These are phyloP conservation scores for Danio tinwini DNA, from an alignment of 2,797 vertebrate species.

Conservation along the genomic window DNA sequence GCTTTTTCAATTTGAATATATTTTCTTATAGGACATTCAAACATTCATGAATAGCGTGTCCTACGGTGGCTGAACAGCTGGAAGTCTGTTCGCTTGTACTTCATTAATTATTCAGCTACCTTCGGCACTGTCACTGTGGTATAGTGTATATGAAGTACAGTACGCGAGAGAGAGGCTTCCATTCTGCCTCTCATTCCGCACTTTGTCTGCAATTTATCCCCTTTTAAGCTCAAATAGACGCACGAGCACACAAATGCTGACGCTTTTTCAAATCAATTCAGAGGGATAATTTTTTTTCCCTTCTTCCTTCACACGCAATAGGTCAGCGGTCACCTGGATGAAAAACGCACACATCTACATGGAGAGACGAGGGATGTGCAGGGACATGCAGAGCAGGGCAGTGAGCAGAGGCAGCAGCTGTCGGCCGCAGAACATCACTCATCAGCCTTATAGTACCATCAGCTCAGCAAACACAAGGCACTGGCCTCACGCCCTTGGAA, in stretches of 20 bases:
- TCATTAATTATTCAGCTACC: slow-evolving; percentile 46
- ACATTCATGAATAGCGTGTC: slow-evolving; percentile 52
- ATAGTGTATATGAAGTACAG: slow-evolving; percentile 27
- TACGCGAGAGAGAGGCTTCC: neutral
- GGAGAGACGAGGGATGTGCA: slow-evolving; percentile 66
- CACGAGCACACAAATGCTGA: slow-evolving; percentile 2
- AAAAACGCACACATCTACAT: slow-evolving; percentile 53
- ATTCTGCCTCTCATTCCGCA: neutral
- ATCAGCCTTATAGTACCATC: slow-evolving; percentile 64
- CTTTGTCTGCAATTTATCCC: neutral
- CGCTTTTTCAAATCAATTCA: slow-evolving; percentile 17
- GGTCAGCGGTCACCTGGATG: slow-evolving; percentile 62
- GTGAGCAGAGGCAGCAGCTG: slow-evolving; percentile 74
- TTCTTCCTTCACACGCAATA: slow-evolving; percentile 25
- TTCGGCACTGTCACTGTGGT: slow-evolving; percentile 24
- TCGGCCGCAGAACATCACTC: slow-evolving; percentile 75
- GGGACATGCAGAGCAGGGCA: slow-evolving; percentile 65
- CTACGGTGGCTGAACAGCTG: slow-evolving; percentile 50
- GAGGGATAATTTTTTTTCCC: slow-evolving; percentile 7
- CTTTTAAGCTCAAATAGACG: slow-evolving; percentile 11
- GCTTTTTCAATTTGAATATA: slow-evolving; percentile 64
- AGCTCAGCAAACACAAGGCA: slow-evolving; percentile 59
- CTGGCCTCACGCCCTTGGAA: slow-evolving; percentile 43
- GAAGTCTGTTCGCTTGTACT: slow-evolving; percentile 40
- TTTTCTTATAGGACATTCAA: slow-evolving; percentile 58